A percentile compares a stretch with the other conserved stretches of the same genome.
phyloP scores from a whole-genome alignment of 2,797 vertebrate genomes.

The Phalloptychus januarius region DNA sequence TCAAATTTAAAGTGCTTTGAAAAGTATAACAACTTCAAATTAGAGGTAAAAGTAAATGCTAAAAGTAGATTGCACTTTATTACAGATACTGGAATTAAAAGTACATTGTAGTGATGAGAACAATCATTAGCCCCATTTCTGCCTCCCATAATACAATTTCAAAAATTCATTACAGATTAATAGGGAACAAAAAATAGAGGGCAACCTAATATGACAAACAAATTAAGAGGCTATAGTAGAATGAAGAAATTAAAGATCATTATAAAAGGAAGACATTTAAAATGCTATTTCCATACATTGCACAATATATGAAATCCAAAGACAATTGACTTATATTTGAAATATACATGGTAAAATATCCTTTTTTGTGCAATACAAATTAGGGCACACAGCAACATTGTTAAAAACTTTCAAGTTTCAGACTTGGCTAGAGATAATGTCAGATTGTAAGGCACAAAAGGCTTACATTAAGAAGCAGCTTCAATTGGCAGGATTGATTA shows the following conservation, averaged over 20 bases:
- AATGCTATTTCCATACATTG: constrained; percentile 40
- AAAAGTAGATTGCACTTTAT: neutral
- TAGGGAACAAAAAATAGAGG: constrained; percentile 33
- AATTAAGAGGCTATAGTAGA: constrained; percentile 9
- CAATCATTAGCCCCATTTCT: constrained; percentile 4
- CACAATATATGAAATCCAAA: constrained; percentile 37
- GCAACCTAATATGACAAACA: constrained; percentile 19
- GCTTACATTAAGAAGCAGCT: constrained; percentile 27
- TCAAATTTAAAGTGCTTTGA: neutral
- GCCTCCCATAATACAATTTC: neutral
- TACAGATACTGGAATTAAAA: constrained; percentile 37
- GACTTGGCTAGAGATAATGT: constrained; percentile 21
- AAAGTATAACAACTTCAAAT: constrained; percentile 26
- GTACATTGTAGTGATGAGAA: constrained; percentile 16
- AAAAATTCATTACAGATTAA: constrained; percentile 28
- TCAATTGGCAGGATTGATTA: constrained; percentile 21
- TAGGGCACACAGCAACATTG: constrained; percentile 22
- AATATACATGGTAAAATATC: constrained; percentile 30
- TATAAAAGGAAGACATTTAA: constrained; percentile 25
- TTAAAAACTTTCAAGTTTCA: constrained; percentile 23
- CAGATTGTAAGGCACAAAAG: constrained; percentile 40
- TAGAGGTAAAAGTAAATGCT: constrained; percentile 26
- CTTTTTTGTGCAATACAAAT: constrained; percentile 10
- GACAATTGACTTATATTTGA: constrained; percentile 31
- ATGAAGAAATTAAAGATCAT: constrained; percentile 30